phyloP scores from a whole-genome alignment of 1,140 invertebrate genomes.

The Heliconius congener region DNA sequence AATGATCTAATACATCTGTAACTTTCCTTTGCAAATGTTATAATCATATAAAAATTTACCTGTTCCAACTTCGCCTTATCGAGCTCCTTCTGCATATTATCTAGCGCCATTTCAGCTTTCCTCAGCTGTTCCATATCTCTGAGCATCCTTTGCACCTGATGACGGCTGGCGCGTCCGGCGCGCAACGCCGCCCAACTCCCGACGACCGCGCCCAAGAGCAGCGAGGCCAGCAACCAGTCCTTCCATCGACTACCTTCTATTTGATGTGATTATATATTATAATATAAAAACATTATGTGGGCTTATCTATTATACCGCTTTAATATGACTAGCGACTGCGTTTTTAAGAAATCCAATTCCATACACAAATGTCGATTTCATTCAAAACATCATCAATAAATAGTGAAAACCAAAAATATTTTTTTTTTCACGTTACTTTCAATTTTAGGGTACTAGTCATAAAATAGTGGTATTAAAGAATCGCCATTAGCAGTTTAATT shows the following conservation, averaged over 20 bases:
- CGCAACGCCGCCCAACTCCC: slow-evolving; percentile 95
- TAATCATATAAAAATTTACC: slow-evolving; percentile 42
- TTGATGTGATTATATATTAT: background rate
- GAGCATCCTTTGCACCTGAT: slow-evolving; percentile 93
- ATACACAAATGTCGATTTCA: background rate
- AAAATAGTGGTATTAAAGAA: background rate
- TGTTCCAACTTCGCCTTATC: slow-evolving; percentile 81
- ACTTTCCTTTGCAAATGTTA: no score
- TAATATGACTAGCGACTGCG: background rate
- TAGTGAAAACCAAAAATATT: background rate
- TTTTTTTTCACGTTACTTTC: background rate
- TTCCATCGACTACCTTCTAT: slow-evolving; percentile 90
- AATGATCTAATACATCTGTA: no score
- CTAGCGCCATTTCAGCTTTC: slow-evolving; percentile 92
- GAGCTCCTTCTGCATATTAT: slow-evolving; percentile 90
- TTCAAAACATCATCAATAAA: background rate
- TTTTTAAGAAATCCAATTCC: background rate
- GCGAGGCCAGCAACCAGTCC: slow-evolving; percentile 91
- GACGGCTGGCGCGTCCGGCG: slow-evolving; percentile 93
- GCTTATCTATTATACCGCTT: background rate
- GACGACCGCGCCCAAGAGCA: slow-evolving; percentile 90
- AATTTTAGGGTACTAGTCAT: background rate
- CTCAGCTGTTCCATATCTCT: slow-evolving; percentile 96
- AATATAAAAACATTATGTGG: slow-evolving; percentile 6
- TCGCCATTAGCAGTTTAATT: background rate